These are phyloP conservation scores for mouse (Mus musculus) DNA, from an alignment of 2,113 vertebrate species.

Conservation along the genomic window DNA sequence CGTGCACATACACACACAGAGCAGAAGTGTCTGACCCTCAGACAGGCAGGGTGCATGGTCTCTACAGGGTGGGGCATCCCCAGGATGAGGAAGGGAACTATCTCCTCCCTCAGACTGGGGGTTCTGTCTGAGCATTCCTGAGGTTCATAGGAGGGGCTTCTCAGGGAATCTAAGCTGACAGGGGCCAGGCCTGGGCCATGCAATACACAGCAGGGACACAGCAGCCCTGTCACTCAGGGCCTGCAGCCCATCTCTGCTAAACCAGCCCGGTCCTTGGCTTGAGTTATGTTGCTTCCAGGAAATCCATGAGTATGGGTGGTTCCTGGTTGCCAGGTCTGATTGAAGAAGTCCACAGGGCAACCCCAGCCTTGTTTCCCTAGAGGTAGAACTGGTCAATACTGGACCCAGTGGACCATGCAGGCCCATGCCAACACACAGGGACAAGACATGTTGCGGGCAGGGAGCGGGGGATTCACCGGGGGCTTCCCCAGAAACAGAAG, in stretches of 20 bases:
- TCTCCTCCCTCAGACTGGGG: neutral
- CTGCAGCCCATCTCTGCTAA: neutral
- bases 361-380: constrained; percentile 63
- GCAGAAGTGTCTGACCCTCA: neutral
- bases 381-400: neutral
- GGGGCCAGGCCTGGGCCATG: neutral
- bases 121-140: neutral
- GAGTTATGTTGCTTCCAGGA: neutral
- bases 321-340: neutral
- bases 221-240: neutral
- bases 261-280: neutral
- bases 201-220: neutral
- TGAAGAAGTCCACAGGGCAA: neutral
- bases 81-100: neutral
- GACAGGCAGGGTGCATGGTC: neutral
- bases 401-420: neutral
- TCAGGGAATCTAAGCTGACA: neutral
- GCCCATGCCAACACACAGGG: neutral
- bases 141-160: neutral
- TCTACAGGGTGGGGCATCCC: neutral
- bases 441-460: rapidly evolving
- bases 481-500: neutral
- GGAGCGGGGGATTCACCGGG: too few species aligned
- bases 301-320: neutral
- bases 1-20: neutral